Percentiles rank a stretch among this genome's conserved stretches.
phyloP scores from a whole-genome alignment of 1,140 invertebrate genomes.

The Drosophila aff. region DNA sequence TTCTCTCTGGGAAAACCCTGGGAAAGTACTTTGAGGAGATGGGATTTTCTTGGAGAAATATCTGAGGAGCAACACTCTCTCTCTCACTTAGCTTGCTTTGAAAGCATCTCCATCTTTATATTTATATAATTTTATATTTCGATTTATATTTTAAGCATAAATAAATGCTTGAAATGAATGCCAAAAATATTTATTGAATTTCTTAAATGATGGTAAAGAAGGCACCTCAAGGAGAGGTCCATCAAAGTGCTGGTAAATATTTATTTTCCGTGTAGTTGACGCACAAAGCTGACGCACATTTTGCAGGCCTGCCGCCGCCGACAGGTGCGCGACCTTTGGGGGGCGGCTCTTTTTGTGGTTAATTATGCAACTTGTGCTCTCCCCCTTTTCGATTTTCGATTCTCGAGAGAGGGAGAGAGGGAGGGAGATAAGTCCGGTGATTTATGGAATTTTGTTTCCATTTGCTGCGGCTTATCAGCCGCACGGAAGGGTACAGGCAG shows the following conservation, averaged over 20 bases:
- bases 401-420: background rate
- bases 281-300: slow-evolving; percentile 5
- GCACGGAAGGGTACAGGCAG: slow-evolving; percentile 13
- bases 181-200: background rate
- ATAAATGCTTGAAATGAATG: background rate
- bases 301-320: background rate
- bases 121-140: background rate
- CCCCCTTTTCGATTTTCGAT: background rate
- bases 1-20: background rate
- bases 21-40: background rate
- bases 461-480: slow-evolving; percentile 12
- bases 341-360: background rate
- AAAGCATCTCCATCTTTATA: background rate
- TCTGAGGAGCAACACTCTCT: background rate
- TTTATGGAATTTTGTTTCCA: slow-evolving; percentile 20
- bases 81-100: too few species aligned
- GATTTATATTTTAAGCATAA: background rate
- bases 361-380: slow-evolving; percentile 27
- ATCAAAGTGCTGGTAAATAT: background rate
- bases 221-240: background rate
- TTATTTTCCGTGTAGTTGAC: slow-evolving; percentile 17
- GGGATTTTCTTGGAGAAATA: background rate
- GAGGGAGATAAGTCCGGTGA: slow-evolving; percentile 25
- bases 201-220: background rate
- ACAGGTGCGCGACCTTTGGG: slow-evolving; percentile 21